A percentile compares a stretch with the other conserved stretches of the same genome.
These are phyloP conservation scores for Cepphus grylle DNA, from an alignment of 2,113 vertebrate species.

Conservation along the genomic window DNA sequence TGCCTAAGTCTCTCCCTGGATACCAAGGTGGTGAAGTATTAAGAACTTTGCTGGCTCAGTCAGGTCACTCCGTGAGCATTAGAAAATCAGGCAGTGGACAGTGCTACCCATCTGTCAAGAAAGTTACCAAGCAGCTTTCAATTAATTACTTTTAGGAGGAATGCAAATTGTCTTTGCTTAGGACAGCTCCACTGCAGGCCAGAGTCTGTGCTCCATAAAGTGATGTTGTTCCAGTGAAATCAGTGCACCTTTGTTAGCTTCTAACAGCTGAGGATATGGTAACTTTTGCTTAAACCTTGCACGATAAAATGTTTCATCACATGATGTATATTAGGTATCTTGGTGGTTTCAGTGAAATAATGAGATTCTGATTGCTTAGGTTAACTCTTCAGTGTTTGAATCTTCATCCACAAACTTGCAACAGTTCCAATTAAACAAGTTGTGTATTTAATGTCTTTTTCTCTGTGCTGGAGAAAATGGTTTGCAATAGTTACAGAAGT, in stretches of 20 bases:
- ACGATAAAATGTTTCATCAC: not conserved
- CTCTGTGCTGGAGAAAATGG: not conserved
- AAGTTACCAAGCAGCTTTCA: constrained; percentile 16
- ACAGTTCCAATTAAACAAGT: not conserved
- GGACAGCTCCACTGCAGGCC: not conserved
- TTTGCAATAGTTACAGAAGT: not conserved
- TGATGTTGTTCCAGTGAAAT: not conserved
- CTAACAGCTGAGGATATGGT: not conserved
- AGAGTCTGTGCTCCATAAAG: not conserved
- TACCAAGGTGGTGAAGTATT: not conserved
- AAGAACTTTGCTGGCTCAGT: constrained; percentile 23
- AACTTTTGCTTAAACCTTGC: not conserved
- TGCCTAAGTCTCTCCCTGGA: not conserved
- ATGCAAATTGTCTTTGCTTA: not conserved
- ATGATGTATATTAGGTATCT: not conserved
- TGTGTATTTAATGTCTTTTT: not conserved
- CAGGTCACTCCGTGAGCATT: not conserved
- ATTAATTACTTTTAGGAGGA: not conserved
- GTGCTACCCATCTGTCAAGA: constrained; percentile 20
- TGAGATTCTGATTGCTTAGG: not conserved
- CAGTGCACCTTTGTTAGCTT: not conserved
- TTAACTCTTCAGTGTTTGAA: not conserved
- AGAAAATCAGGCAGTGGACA: constrained; percentile 34
- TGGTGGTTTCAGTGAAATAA: not conserved
- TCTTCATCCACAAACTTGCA: not conserved